Conservation (phyloP, 1,140 invertebrate genomes). For the Nephotettix cincticeps region DNA sequence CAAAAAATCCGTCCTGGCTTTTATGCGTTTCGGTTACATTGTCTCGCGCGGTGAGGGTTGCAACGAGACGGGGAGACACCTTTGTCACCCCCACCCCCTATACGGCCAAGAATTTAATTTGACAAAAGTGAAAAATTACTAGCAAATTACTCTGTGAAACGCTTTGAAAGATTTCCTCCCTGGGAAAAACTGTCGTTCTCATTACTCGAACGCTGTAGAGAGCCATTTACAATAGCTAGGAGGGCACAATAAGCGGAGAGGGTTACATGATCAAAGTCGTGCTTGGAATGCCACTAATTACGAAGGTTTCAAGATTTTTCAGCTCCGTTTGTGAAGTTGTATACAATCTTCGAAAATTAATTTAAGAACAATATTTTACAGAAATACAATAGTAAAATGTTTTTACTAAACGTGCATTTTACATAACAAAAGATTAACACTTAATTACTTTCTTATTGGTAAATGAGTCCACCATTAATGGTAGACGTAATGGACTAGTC, state of each 20-base stretch:
- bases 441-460: no score
- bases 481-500: no score
- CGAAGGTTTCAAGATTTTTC: neutral
- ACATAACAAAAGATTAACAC: no score
- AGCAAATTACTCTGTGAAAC: neutral
- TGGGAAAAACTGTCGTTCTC: neutral
- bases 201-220: neutral
- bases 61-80: neutral
- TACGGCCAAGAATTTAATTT: constrained; percentile 14
- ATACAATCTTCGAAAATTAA: no score
- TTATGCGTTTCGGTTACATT: neutral
- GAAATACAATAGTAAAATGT: no score
- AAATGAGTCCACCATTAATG: no score
- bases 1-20: neutral
- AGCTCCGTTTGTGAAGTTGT: no score
- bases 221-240: no score
- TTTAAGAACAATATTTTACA: no score
- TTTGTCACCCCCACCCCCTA: neutral
- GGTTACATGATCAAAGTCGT: no score
- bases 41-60: neutral
- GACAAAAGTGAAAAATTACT: constrained; percentile 16
- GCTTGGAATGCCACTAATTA: neutral
- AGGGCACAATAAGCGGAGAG: no score
- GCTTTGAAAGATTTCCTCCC: neutral
- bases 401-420: no score